Evolutionary conservation across 2,113 vertebrate genomes (phyloP).

Genomic region (Castor canadensis): DNA sequence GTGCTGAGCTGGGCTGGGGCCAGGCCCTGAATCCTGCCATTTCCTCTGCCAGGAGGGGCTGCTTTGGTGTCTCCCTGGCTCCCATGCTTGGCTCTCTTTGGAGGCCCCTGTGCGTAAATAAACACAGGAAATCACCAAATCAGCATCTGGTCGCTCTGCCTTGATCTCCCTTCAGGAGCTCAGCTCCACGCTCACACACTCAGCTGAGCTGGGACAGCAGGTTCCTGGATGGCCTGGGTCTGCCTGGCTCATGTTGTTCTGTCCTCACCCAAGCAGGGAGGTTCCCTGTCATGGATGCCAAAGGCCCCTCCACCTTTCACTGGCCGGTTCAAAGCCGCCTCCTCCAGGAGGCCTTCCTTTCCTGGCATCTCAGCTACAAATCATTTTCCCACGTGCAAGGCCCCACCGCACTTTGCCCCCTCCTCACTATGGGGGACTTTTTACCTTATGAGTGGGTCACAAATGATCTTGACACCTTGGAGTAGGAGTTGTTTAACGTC

Average conservation of each 20-base stretch:
- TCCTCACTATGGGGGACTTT: background rate
- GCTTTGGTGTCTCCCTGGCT: background rate
- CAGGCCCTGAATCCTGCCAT: background rate
- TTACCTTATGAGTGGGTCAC: background rate
- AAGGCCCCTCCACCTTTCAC: background rate
- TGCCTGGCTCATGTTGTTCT: background rate
- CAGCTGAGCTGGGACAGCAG: accelerated
- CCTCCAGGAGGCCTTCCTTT: background rate
- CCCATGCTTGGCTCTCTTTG: background rate
- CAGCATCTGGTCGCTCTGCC: background rate
- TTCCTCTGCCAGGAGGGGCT: background rate
- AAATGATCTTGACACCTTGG: background rate
- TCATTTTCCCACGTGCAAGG: background rate
- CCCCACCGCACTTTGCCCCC: background rate
- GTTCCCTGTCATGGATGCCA: background rate
- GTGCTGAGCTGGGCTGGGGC: background rate
- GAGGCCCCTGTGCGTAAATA: background rate
- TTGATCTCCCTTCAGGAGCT: background rate
- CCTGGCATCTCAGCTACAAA: background rate
- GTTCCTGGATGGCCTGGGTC: background rate
- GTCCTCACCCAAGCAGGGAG: background rate
- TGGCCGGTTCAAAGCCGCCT: background rate
- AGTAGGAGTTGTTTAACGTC: background rate
- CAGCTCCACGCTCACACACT: accelerated
- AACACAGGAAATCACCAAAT: background rate